Evolutionary conservation across 2,888 invertebrate species (phyloP), one percentile per base, ranked within the genome.

Genomic region (Harmothoe impar): DNA sequence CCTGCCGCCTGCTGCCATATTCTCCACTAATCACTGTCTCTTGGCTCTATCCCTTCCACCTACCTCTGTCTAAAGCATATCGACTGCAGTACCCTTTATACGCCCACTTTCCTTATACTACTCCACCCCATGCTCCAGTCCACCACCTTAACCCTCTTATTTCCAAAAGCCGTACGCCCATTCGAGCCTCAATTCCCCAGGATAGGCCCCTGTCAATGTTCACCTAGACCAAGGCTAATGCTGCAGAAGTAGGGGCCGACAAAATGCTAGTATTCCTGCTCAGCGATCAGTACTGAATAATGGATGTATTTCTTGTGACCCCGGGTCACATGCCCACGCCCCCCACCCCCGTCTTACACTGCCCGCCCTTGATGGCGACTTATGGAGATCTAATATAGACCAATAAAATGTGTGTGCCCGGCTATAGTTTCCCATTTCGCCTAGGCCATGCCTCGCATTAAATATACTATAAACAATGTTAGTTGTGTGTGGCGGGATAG

Each of bases 201-300:
- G 62, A 62, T 7, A 62, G 23, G 62, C 62, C 62, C 62, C 20
- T n/a, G 62, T n/a, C 62, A 20, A 3, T 43, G 62, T 20, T n/a
- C 62, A 62, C 62, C 62, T 20, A n/a, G 62, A n/a, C 62, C 15
- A 20, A 15, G 62, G 12, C 23, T 62, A 62, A 62, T 62, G 62
- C 62, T n/a, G 23, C 3, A 62, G 62, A 62, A 62, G n/a, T 52
- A 52, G 23, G 20, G 62, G 62, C 20, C 62, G 12, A 62, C 62
- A 62, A 62, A 62, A 3, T 43, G 43, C 43, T 62, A 12, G 62
- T 62, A n/a, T 20, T 62, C n/a, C 62, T n/a, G 62, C 62, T 5
- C n/a, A n/a, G 62, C 62, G 62, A 62, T 62, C 62, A 72, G 72
- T 72, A 25, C 29, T 72, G 72, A 72, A 72, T 72, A n/a, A 72